phyloP scores from a whole-genome alignment of 2,797 vertebrate genomes.

The Myotis daubentonii region DNA sequence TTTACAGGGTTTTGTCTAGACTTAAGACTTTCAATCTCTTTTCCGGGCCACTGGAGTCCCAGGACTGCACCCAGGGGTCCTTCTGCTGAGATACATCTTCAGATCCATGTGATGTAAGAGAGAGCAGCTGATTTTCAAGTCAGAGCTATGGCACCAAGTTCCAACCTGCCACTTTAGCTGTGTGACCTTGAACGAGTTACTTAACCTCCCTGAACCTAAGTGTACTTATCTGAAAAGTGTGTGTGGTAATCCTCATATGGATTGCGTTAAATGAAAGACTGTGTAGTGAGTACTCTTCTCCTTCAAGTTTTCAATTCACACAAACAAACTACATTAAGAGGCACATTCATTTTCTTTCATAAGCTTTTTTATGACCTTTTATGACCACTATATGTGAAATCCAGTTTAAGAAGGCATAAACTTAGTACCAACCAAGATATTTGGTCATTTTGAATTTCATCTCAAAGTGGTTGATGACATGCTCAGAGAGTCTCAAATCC shows the following conservation, averaged over 20 bases:
- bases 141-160: not conserved
- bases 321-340: not conserved
- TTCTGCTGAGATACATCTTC: not conserved
- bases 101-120: not conserved
- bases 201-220: not conserved
- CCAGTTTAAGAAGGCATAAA: constrained; percentile 12
- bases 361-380: constrained; percentile 36
- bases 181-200: not conserved
- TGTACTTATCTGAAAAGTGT: not conserved
- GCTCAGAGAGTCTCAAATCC: constrained; percentile 4
- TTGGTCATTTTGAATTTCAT: constrained; percentile 52
- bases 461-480: not conserved
- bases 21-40: not conserved
- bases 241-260: not conserved
- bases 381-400: constrained; percentile 30
- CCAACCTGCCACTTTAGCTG: not conserved
- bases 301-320: not conserved
- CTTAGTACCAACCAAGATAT: not conserved
- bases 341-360: not conserved
- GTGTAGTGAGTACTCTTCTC: not conserved
- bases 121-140: not conserved
- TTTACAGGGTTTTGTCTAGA: not conserved
- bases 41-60: constrained; percentile 28
- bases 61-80: not conserved
- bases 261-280: not conserved